phyloP scores from a whole-genome alignment of 92 coral and sea anemone genomes.

The Heteractis magnifica region DNA sequence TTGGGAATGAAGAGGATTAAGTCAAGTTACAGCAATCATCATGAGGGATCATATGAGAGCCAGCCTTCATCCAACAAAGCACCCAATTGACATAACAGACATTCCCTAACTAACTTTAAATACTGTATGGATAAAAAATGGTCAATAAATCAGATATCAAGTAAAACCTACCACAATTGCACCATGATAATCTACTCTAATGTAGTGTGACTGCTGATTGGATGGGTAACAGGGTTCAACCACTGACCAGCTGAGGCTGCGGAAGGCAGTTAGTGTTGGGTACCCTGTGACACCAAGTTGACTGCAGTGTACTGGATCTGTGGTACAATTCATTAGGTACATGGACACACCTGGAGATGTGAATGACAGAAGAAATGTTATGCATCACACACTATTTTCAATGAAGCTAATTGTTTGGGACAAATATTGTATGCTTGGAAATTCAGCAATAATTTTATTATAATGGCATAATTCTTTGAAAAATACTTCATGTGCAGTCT shows the following conservation, averaged over 20 bases:
- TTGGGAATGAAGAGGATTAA: background rate
- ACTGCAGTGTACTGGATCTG: constrained; percentile 70
- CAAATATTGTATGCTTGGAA: too few species aligned
- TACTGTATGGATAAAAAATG: background rate
- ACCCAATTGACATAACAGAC: too few species aligned
- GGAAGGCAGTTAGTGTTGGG: constrained; percentile 90
- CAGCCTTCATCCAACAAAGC: too few species aligned
- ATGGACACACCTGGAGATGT: constrained; percentile 65
- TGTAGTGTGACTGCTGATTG: constrained; percentile 55
- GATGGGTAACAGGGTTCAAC: constrained; percentile 67
- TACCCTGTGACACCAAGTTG: constrained; percentile 83
- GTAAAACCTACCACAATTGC: constrained; percentile 66
- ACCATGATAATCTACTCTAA: constrained; percentile 86
- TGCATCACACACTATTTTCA: too few species aligned
- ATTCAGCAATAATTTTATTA: too few species aligned
- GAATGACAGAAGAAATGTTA: background rate
- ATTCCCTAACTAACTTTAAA: too few species aligned
- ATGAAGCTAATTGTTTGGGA: too few species aligned
- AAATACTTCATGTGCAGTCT: background rate
- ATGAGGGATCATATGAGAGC: too few species aligned
- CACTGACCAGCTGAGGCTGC: constrained; percentile 89
- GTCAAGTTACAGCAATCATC: too few species aligned
- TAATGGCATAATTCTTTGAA: too few species aligned
- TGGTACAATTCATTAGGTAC: constrained; percentile 85
- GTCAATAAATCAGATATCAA: background rate